Evolutionary conservation across 2,888 invertebrate genomes (phyloP), one percentile per base, ranked within the genome.

Genomic region (Campaea margaritaria): DNA sequence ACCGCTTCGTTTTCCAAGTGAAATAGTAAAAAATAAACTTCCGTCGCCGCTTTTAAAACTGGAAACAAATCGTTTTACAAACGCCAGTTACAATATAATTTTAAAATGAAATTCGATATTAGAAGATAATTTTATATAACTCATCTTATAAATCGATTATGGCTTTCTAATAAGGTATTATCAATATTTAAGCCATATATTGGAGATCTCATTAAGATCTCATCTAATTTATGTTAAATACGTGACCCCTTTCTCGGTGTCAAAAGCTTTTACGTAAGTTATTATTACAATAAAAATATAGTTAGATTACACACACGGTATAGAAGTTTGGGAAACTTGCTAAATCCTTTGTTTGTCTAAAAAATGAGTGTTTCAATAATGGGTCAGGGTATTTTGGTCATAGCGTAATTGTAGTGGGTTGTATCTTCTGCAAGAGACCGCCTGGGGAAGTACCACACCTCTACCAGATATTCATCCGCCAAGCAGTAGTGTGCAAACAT

Each of bases 151-250:
- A 43, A 61, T 27, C 48, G 47, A 51, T 55, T 38, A 64, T 49
- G 31, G 60, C 55, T 65, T 65, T 61, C 60, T 60, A 67, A 62
- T 54, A 54, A 62, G 50, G 28, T 54, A 44, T 59, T 62, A 66
- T 66, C 63, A 64, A 57, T 54, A 58, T 52, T 56, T 45, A 46
- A 59, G 60, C 64, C 51, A 64, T 65, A 68, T 69, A 69, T 72
- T 70, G 51, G 54, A 76, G 77, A 79, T 79, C 79, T 78, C 74
- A 75, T 80, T 79, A 74, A 79, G 79, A 76, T 79, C 64, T 68
- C 60, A 55, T 58, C 72, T 72, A 73, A 81, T 77, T 81, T 81
- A 81, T 76, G 76, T 69, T 60, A 64, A 60, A 62, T 64, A 65
- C 73, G 69, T 78, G 79, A 78, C 75, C 76, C 60, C 62, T 55